Base-by-base conservation (phyloP, 2,888 invertebrate species). In the Sabatieria punctata region DNA sequence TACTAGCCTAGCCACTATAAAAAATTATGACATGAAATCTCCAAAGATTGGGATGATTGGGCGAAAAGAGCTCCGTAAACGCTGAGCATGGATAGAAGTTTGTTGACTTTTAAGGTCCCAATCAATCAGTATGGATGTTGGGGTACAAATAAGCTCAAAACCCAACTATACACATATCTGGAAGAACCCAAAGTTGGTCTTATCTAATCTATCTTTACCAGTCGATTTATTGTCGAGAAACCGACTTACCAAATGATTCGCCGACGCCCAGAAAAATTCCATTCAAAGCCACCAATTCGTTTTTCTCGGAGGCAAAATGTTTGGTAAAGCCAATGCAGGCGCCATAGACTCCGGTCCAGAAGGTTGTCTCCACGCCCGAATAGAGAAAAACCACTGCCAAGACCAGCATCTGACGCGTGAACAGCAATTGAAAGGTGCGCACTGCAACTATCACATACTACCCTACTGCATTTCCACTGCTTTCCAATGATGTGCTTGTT, bases 261-360 rank as follows among this genome's bases (percentile, higher is more conserved):
- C 95, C 95, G 51, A 83, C 65, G 35, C 95, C 95, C 55, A 93
- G 83, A 61, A 85, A 82, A 51, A 95, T 88, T 1, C 93, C 93
- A 2, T 85, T 85, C 4, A 95, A 71, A 0, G 91, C 93, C 23
- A 93, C 80, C 21, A 88, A 74, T 54, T 82, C 79, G 61, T 88
- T 89, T 0, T 80, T 78, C 40, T 78, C 42, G 4, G 77, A 75
- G n/a, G 15, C 38, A 64, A 91, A 78, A 6, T 74, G 69, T 43
- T 74, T 64, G 0, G 88, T 93, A 65, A 85, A 85, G 0, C 89
- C 86, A 52, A 97, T 79, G 55, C 84, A 80, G 0, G 88, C 76
- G 26, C 91, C 84, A 71, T 93, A 97, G 1, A 97, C 89, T 0
- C 89, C 89, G 61, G 88, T 88, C 72, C 83, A 91, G 74, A 95